Evolutionary conservation across 2,797 vertebrate species (phyloP), one percentile per base, ranked within the genome.

Genomic region (Acestrorhynchus altus): DNA sequence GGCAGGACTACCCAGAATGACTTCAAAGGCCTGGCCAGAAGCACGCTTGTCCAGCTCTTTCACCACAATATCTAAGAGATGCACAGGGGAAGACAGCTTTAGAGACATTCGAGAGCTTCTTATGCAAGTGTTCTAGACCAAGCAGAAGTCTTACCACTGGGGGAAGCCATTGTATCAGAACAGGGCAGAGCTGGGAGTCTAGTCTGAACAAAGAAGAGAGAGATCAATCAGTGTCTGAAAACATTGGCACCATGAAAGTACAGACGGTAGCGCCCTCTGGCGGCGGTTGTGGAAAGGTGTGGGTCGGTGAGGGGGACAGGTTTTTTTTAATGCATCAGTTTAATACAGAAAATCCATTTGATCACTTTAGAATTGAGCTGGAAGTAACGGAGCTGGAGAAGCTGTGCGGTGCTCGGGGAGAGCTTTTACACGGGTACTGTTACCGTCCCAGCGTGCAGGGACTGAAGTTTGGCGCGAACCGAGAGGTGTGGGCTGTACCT

Each of bases 41-140:
- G 96, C 95, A 49, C 97, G 92, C 86, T 98, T 99, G 89, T 99
- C 96, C 75, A 99, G 91, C 85, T 98, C 97, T 86, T 97, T 99
- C 72, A 99, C 95, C 84, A 94, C 93, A 70, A 98, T 97, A 71
- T 97, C 97, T 96, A 56, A n/a, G 20, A n/a, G 5, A 0, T 49
- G 10, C 47, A 66, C 3, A 47, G 18, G 1, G 20, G 18, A 8
- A 44, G 6, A 24, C 0, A 5, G 4, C 2, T 10, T 22, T 40
- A 28, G 31, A 35, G 31, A 35, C 31, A 35, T 35, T 2, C 2
- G 6, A 60, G 42, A 60, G 15, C 31, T 4, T 13, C n/a, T 35
- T 1, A 4, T 15, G 26, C 10, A 57, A n/a, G n/a, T n/a, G n/a
- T n/a, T n/a, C n/a, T n/a, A n/a, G n/a, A n/a, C n/a, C n/a, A n/a